Evolutionary conservation across 2,888 invertebrate species (phyloP).

Genomic region (Mythimna albipuncta): DNA sequence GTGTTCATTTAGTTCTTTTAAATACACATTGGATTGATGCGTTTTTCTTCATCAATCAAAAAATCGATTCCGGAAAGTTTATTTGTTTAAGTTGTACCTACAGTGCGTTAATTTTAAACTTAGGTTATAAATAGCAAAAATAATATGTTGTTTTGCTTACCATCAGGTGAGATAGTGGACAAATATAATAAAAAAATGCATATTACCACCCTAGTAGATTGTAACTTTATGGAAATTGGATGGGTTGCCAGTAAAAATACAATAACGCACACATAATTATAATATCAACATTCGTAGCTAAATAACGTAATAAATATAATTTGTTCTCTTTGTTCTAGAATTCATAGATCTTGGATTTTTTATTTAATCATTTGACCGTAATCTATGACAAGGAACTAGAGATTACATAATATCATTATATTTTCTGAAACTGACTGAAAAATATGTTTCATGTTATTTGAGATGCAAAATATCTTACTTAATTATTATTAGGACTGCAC

Average conservation of each 20-base stretch:
- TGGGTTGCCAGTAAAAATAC: background rate
- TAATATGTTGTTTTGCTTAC: background rate
- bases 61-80: background rate
- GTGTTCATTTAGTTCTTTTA: background rate
- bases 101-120: background rate
- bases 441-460: slow-evolving; percentile 1
- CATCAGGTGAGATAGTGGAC: too few relatives aligned
- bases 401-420: slow-evolving; percentile 5
- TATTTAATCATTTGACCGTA: background rate
- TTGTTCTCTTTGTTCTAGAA: slow-evolving; percentile 27
- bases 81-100: background rate
- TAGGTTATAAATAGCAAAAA: background rate
- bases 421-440: background rate
- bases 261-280: background rate
- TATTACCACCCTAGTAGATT: background rate
- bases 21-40: background rate
- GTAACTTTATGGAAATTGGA: background rate
- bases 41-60: too few relatives aligned
- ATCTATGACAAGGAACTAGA: background rate
- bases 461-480: slow-evolving; percentile 7
- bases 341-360: slow-evolving; percentile 2
- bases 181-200: too few relatives aligned
- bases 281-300: slow-evolving; percentile 10
- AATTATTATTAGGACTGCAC: slow-evolving; percentile 9
- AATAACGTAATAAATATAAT: slow-evolving; percentile 5